Conservation (phyloP, 2,113 vertebrate genomes). For the Scortum barcoo region DNA sequence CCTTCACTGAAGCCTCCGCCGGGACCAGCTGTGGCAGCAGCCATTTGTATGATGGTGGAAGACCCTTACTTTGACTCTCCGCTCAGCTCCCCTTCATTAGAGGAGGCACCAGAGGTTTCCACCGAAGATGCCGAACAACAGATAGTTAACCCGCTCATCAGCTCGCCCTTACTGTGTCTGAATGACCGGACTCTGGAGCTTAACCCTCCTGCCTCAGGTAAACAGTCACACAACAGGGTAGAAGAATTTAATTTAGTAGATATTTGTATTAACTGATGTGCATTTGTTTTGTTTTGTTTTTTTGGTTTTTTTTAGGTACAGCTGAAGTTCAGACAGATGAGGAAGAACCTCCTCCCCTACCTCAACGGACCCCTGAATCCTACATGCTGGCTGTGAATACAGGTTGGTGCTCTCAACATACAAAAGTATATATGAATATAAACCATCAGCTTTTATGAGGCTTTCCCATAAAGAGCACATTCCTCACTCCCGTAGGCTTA, state of each 20-base stretch:
- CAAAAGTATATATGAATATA: background rate
- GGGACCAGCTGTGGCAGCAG: background rate
- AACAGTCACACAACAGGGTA: background rate
- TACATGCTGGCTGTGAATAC: constrained; percentile 84
- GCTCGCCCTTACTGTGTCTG: constrained; percentile 35
- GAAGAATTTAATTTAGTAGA: background rate
- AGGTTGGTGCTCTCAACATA: constrained; percentile 70
- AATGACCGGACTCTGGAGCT: constrained; percentile 58
- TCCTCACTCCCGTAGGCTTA: background rate
- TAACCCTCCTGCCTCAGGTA: constrained; percentile 64
- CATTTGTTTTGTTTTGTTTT: no score
- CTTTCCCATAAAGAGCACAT: background rate
- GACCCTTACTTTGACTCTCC: constrained; percentile 83
- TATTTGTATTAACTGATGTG: background rate
- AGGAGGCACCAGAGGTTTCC: background rate
- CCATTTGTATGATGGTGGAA: constrained; percentile 79
- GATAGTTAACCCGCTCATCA: constrained; percentile 26
- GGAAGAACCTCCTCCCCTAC: constrained; percentile 90
- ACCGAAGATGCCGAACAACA: constrained; percentile 4
- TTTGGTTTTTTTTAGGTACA: constrained; percentile 44
- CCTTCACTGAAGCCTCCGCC: background rate
- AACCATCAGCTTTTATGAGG: background rate
- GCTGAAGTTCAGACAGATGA: constrained; percentile 69
- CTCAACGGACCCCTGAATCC: constrained; percentile 93
- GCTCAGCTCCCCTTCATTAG: constrained; percentile 13